Evolutionary conservation across 2,888 invertebrate genomes (phyloP), one percentile per base, ranked within the genome.

Genomic region (Galeruca laticollis): DNA sequence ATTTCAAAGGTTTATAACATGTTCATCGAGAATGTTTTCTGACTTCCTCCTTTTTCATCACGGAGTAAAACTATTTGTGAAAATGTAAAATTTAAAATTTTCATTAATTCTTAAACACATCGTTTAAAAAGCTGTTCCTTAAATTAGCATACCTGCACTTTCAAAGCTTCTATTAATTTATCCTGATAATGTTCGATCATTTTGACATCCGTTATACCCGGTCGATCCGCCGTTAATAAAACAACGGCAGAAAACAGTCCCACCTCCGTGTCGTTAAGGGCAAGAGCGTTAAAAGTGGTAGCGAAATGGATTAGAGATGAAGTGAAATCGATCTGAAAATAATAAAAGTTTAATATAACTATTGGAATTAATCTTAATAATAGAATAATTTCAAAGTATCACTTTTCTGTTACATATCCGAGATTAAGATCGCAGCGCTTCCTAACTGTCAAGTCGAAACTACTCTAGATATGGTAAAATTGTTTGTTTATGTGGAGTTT

Each of bases 191-290:
- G 90, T 82, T 93, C 92, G 76, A 95, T 92, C 68, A 90, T 88
- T 86, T 94, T 94, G 60, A 91, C 88, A 82, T 96, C 95, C 69
- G 91, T 92, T 71, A 98, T 89, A 2, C 94, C 95, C 1, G 90
- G 88, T 68, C 98, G 91, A 79, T 94, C 94, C 72, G 94, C 90
- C 74, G 93, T 92, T 72, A 97, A 88, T 75, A 98, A 88, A 66
- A 97, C 93, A 62, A 94, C 91, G 33, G 94, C 96, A 9, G 95
- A 93, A 86, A 94, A 95, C 69, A 98, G 87, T 1, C 95, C 97
- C 79, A 97, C 88, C 87, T 98, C 98, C 37, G 96, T 93, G 82
- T 98, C 98, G 79, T 92, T 92, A 82, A 97, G 86, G 71, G 92
- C 90, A 80, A 96, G 88, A 71, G 89, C 89, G 77, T 92, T 92